A percentile compares a stretch with the other conserved stretches of the same genome.
Evolutionary conservation across 2,113 vertebrate species (phyloP).

Genomic region (Fregetta grallaria): DNA sequence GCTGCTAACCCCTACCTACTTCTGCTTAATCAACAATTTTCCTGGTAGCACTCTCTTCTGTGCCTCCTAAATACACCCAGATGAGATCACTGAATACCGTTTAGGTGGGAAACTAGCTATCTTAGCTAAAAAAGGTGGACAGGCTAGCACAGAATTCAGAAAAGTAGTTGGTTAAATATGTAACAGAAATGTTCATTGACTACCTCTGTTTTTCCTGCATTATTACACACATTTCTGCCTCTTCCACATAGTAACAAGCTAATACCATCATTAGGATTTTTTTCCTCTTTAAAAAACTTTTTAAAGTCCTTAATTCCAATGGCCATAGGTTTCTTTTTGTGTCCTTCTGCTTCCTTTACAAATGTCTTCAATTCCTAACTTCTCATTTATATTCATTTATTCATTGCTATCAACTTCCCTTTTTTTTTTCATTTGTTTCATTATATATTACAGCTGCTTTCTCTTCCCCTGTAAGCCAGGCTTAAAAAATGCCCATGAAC

Average conservation of each 20-base stretch:
- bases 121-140: neutral
- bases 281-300: neutral
- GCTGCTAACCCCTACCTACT: neutral
- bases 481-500: neutral
- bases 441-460: conserved; percentile 11
- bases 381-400: conserved; percentile 45
- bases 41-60: neutral
- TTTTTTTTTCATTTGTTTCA: neutral
- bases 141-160: neutral
- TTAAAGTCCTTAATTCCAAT: neutral
- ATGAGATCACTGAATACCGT: neutral
- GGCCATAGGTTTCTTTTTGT: neutral
- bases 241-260: neutral
- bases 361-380: neutral
- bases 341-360: neutral
- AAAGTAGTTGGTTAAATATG: neutral
- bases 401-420: neutral
- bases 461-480: neutral
- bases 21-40: neutral
- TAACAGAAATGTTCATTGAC: neutral
- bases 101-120: neutral
- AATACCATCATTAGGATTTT: neutral
- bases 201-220: neutral
- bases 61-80: neutral
- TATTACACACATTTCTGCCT: neutral